phyloP scores from a whole-genome alignment of 2,113 vertebrate genomes.

The Pygoscelis antarcticus region DNA sequence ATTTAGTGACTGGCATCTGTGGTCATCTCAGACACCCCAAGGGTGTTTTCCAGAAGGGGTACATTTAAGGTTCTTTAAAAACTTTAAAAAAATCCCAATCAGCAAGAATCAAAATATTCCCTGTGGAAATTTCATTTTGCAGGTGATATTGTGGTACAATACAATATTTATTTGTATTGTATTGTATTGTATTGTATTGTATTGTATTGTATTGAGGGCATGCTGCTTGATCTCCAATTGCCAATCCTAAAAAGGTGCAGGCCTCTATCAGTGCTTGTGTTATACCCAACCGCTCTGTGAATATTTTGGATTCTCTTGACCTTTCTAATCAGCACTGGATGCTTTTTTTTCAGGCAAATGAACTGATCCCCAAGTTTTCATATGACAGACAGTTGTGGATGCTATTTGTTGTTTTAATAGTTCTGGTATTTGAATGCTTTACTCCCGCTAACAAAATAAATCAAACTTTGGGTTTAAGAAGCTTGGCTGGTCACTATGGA shows the following conservation, averaged over 20 bases:
- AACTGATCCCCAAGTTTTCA: not conserved
- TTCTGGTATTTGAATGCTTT: not conserved
- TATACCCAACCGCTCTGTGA: not conserved
- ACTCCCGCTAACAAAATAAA: not conserved
- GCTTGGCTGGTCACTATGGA: not conserved
- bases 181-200: too few relatives aligned
- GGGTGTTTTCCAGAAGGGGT: not conserved
- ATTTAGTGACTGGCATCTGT: not conserved
- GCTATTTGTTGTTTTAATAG: not conserved
- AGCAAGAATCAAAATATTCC: not conserved
- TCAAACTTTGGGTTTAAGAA: not conserved
- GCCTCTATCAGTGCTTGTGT: not conserved
- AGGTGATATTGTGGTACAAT: not conserved
- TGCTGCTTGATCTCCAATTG: not conserved
- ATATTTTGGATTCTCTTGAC: not conserved
- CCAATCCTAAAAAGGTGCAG: not conserved
- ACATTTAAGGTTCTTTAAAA: not conserved
- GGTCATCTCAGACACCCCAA: not conserved
- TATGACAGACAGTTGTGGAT: not conserved
- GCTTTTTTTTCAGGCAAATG: not conserved
- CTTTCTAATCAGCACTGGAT: not conserved
- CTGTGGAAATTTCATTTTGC: not conserved
- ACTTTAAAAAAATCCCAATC: accelerated
- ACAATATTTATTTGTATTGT: not conserved
- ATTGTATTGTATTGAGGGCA: not conserved